phyloP scores from a whole-genome alignment of 2,113 vertebrate genomes.

The Colistium nudipinnis region DNA sequence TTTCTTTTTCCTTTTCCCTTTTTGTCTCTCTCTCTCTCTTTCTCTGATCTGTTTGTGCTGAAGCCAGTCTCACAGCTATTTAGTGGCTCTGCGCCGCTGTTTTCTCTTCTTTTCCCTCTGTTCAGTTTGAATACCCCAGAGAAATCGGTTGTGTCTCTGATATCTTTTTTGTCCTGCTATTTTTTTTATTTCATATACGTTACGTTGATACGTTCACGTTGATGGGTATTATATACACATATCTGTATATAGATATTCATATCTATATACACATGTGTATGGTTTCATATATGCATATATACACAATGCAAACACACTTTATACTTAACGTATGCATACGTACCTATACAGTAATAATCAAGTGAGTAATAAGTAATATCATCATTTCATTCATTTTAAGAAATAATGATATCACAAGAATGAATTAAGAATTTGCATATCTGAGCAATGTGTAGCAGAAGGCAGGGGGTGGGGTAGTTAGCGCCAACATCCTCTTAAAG shows the following conservation, averaged over 20 bases:
- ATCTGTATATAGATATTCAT: too few relatives aligned
- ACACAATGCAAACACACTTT: too few relatives aligned
- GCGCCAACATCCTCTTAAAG: conserved; percentile 54
- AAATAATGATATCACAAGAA: neutral
- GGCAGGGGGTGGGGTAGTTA: conserved; percentile 55
- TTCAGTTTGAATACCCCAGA: conserved; percentile 69
- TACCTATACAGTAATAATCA: too few relatives aligned
- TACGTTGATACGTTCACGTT: too few relatives aligned
- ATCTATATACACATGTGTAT: too few relatives aligned
- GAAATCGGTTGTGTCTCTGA: conserved; percentile 75
- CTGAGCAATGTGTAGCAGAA: conserved; percentile 64
- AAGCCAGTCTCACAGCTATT: conserved; percentile 72
- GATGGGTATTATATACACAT: too few relatives aligned
- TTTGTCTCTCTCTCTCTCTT: conserved; percentile 40
- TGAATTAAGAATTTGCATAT: conserved; percentile 25
- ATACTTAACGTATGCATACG: too few relatives aligned
- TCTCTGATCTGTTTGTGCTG: conserved; percentile 71
- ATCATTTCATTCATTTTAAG: neutral
- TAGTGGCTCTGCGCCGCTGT: conserved; percentile 67
- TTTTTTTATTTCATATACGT: too few relatives aligned
- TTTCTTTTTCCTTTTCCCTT: conserved; percentile 31
- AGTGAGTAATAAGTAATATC: too few relatives aligned
- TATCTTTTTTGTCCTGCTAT: conserved; percentile 63
- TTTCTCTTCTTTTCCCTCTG: conserved; percentile 66
- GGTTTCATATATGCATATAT: too few relatives aligned